Conservation (phyloP, 2,113 vertebrate species). For the Lichenostomus cassidix region DNA sequence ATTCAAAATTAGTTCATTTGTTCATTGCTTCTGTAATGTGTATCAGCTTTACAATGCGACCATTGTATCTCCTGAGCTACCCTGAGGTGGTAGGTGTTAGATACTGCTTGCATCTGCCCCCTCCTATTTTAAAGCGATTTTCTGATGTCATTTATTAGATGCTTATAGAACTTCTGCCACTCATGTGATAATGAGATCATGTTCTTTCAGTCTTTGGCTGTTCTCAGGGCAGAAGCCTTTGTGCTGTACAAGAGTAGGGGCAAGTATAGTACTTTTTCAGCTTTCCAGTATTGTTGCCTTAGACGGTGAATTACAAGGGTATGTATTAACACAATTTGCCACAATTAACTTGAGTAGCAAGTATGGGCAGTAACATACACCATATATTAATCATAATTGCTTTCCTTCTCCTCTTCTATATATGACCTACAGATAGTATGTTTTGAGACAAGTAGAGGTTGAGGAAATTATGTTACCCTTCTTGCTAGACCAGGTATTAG, state of each 20-base stretch:
- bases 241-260: neutral
- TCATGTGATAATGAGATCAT: neutral
- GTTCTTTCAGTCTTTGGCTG: neutral
- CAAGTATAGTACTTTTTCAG: neutral
- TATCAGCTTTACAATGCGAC: neutral
- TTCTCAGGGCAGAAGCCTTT: neutral
- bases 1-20: neutral
- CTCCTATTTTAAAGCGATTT: neutral
- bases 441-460: neutral
- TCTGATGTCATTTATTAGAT: constrained; percentile 9
- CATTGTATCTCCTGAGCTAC: neutral
- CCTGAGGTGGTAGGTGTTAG: neutral
- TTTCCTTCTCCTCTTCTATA: neutral
- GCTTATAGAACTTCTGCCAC: neutral
- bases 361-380: neutral
- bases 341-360: neutral
- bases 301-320: neutral
- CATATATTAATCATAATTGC: neutral
- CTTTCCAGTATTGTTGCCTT: neutral
- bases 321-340: neutral
- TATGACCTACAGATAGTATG: neutral
- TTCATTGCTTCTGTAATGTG: neutral
- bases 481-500: neutral
- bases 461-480: neutral
- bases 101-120: constrained; percentile 3